Percentiles rank a stretch among this genome's conserved stretches.
These are phyloP conservation scores for Amphiduros pacificus DNA, from an alignment of 2,888 invertebrate genomes.

Conservation along the genomic window DNA sequence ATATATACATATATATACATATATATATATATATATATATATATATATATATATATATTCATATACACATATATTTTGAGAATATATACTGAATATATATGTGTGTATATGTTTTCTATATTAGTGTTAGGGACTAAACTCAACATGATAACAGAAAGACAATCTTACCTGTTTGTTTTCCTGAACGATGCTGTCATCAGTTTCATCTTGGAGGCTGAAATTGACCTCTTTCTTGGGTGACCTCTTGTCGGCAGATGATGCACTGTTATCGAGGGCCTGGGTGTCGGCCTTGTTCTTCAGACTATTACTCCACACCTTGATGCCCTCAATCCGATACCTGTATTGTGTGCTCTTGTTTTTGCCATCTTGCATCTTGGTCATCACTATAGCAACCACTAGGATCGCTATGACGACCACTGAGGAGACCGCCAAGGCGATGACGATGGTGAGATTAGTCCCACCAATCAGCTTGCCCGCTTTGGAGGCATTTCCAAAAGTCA, in stretches of 20 bases:
- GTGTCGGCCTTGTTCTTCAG: background rate
- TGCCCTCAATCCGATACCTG: background rate
- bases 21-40: too few species aligned
- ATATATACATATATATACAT: too few species aligned
- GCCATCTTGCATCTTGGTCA: background rate
- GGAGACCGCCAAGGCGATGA: constrained; percentile 8
- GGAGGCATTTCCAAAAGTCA: background rate
- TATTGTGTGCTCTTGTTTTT: background rate
- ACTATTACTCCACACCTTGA: background rate
- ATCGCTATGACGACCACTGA: constrained; percentile 9
- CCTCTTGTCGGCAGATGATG: background rate
- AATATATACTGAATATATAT: too few species aligned
- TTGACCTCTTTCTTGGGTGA: background rate
- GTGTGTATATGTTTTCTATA: too few species aligned
- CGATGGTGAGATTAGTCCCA: constrained; percentile 15
- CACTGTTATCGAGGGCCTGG: too few species aligned
- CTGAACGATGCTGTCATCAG: too few species aligned
- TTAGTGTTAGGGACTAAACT: too few species aligned
- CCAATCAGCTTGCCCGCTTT: constrained; percentile 7
- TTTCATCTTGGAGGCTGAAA: too few species aligned
- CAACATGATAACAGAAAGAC: too few species aligned
- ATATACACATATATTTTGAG: too few species aligned
- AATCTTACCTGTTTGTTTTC: too few species aligned
- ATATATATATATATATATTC: too few species aligned
- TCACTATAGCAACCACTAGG: constrained; percentile 8